Base-by-base conservation (phyloP, 2,888 invertebrate species). In the Electrophaes corylata region DNA sequence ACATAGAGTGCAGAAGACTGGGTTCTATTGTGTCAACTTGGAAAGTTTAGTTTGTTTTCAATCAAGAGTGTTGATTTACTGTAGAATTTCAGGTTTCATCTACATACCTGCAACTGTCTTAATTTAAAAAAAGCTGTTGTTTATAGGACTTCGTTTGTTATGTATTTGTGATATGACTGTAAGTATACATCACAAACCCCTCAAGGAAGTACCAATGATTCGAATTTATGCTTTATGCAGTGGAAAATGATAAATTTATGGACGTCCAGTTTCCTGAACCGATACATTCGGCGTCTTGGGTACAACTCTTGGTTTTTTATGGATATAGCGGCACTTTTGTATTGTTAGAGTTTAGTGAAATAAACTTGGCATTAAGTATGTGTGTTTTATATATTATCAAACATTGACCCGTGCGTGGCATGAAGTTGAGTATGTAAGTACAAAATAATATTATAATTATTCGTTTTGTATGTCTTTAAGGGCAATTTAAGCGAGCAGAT, bases 181-280 rank as follows among this genome's bases (percentile, higher is more conserved):
- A 16, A n/a, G 23, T 3, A 12, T 59, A 46, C 6, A 57, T 60
- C 60, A 44, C 48, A 33, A 19, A 37, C 75, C 84, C 79, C 73
- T 50, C 51, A 70, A 83, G 85, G 88, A 87, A 88, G 75, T 80
- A 84, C 79, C 86, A 88, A 84, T 89, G 90, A 90, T 86, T 86
- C 87, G 89, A 87, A 86, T 88, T 88, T 88, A 86, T 83, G 91
- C 86, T 91, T 91, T 89, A 91, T 91, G 89, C 89, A 87, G 85
- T 84, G 91, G 91, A 91, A 91, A 91, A 91, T 90, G 78, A 91
- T 86, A 91, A 90, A 91, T 91, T 90, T 90, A 91, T 87, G 83
- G 72, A 68, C 75, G 90, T 86, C 89, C 90, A 88, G 89, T 85
- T 88, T 62, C 88, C 88, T 83, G 79, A 73, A 72, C 66, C 79